Base-by-base conservation (phyloP, 2,888 invertebrate genomes). In the Tinea semifulvella region DNA sequence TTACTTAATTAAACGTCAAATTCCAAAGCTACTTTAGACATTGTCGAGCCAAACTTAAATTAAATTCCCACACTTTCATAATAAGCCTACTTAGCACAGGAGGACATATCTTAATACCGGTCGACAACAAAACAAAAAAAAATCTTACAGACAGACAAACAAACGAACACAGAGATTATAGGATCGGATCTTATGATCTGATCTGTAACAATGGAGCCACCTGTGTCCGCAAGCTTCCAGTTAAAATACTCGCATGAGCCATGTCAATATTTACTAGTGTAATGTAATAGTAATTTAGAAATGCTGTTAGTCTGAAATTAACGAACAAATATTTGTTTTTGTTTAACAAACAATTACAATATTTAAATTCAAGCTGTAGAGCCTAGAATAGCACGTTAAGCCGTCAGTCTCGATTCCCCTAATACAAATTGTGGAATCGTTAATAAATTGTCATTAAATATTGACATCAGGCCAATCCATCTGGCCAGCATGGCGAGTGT, bases 191-290 rank as follows among this genome's bases (percentile, higher is more conserved):
- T 56, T 19, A 27, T 36, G 47, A 64, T 64, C 61, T 57, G 50
- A 64, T 61, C 65, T 52, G 49, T 52, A 52, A 58, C 57, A 58
- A 61, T 60, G 55, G 48, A 49, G 52, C n/a, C 57, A 58, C 55
- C 55, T 58, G 59, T 53, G 43, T 43, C 26, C 20, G 43, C 13
- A 8, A 20, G 22, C 40, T 40, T 22, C 22, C 40, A 22, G 31
- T 31, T 31, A 31, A 22, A n/a, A 17, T 11, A 14, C 14, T 40
- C 7, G 14, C 14, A 22, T 40, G 39, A 18, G 22, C 14, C 3
- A 7, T 19, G 39, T 39, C 39, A 18, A 40, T n/a, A n/a, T n/a
- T n/a, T n/a, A n/a, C n/a, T n/a, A n/a, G n/a, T n/a, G n/a, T n/a
- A n/a, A n/a, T 7, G 6, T 31, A n/a, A 11, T 31, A 5, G 5